phyloP scores from a whole-genome alignment of 30 jellyfish, hydroid and myxozoan genomes.

The Chrysaora quinquecirrha region DNA sequence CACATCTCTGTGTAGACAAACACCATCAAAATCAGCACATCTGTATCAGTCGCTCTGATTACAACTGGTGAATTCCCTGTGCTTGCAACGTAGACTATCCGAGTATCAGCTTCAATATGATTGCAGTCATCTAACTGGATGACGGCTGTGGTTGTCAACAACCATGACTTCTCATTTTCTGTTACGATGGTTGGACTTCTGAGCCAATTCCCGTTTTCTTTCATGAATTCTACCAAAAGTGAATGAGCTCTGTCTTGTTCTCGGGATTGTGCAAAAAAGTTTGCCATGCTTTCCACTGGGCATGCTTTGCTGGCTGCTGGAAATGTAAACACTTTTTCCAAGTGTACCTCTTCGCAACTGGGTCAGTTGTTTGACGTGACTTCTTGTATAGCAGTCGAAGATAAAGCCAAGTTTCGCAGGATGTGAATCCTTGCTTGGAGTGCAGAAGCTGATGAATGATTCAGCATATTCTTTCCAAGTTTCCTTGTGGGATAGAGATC shows the following conservation, averaged over 20 bases:
- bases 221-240: conserved; percentile 44
- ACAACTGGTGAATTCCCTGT: conserved; percentile 8
- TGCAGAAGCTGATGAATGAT: conserved; percentile 27
- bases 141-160: conserved; percentile 3
- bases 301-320: conserved; percentile 58
- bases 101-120: conserved; percentile 4
- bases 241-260: conserved; percentile 49
- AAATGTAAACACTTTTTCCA: conserved; percentile 42
- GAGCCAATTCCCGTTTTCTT: conserved; percentile 41
- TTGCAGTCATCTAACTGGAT: conserved; percentile 21
- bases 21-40: conserved; percentile 16
- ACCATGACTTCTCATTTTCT: conserved; percentile 24
- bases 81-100: conserved; percentile 13
- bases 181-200: conserved; percentile 39
- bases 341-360: conserved; percentile 45
- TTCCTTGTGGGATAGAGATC: conserved; percentile 50
- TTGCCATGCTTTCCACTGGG: conserved; percentile 41
- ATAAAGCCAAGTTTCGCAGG: conserved; percentile 44
- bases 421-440: conserved; percentile 29
- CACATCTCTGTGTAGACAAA: conserved; percentile 10
- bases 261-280: conserved; percentile 38
- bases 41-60: conserved; percentile 14
- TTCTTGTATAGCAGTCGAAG: conserved; percentile 43
- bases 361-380: conserved; percentile 44
- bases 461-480: conserved; percentile 52